A percentile compares a stretch with the other conserved stretches of the same genome.
Conservation (phyloP, 1,140 invertebrate genomes). For the Spodoptera litura region DNA sequence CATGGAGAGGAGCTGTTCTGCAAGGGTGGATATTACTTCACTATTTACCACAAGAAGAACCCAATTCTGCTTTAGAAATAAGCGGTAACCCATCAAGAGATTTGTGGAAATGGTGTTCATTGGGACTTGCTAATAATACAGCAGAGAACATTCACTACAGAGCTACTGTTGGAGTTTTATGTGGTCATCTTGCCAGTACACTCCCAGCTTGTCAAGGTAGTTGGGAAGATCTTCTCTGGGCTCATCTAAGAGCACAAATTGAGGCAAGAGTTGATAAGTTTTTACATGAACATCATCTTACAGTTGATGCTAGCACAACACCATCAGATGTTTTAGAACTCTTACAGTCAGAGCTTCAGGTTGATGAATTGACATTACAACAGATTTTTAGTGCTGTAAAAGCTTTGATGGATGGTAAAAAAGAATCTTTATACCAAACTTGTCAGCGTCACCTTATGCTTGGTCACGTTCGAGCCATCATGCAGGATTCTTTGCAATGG, state of each 20-base stretch:
- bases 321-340: slow-evolving; percentile 90
- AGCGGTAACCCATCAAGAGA: slow-evolving; percentile 95
- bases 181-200: slow-evolving; percentile 93
- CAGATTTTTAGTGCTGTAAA: slow-evolving; percentile 89
- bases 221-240: slow-evolving; percentile 97
- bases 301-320: slow-evolving; percentile 85
- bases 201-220: slow-evolving; percentile 90
- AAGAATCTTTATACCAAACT: slow-evolving; percentile 83
- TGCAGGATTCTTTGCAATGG: slow-evolving; percentile 78
- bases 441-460: slow-evolving; percentile 82
- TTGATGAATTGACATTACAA: slow-evolving; percentile 87
- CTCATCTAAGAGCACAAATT: slow-evolving; percentile 93
- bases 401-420: slow-evolving; percentile 78
- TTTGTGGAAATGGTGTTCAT: slow-evolving; percentile 95
- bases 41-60: slow-evolving; percentile 76
- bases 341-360: slow-evolving; percentile 90
- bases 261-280: slow-evolving; percentile 94
- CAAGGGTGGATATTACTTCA: slow-evolving; percentile 94
- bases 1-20: slow-evolving; percentile 95
- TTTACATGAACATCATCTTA: slow-evolving; percentile 86
- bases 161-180: slow-evolving; percentile 92
- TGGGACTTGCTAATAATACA: slow-evolving; percentile 88
- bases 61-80: slow-evolving; percentile 86
- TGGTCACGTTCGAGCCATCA: slow-evolving; percentile 78
- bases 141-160: slow-evolving; percentile 88